Conservation (phyloP, 1,140 invertebrate genomes). For the Meloidogyne floridensis region DNA sequence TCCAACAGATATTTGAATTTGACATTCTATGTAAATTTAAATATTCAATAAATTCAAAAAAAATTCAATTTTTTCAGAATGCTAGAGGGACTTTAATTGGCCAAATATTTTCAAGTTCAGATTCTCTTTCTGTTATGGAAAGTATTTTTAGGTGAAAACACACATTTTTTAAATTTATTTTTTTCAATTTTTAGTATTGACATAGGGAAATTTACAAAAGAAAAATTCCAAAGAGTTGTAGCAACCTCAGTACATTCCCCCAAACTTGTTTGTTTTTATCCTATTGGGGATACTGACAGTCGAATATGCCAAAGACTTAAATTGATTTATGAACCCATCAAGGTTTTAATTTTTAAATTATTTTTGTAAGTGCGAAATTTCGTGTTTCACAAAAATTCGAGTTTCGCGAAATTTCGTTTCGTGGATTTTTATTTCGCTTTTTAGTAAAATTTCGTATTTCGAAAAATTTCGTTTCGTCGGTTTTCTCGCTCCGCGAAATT, state of each 20-base stretch:
- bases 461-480: no score
- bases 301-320: constrained; percentile 47
- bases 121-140: constrained; percentile 38
- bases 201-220: not conserved
- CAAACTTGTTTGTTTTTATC: constrained; percentile 52
- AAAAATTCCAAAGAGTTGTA: constrained; percentile 26
- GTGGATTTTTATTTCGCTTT: no score
- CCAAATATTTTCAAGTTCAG: constrained; percentile 44
- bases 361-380: no score
- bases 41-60: not conserved
- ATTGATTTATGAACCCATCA: constrained; percentile 41
- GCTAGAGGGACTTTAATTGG: constrained; percentile 55
- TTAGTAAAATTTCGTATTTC: no score
- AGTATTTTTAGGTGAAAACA: constrained; percentile 41
- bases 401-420: no score
- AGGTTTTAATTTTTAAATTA: constrained; percentile 2
- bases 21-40: constrained; percentile 47
- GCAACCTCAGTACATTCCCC: constrained; percentile 36
- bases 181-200: not conserved
- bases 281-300: constrained; percentile 45
- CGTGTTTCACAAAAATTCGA: no score
- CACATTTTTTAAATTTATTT: not conserved
- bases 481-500: no score
- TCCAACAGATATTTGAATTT: constrained; percentile 58
- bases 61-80: constrained; percentile 24